A percentile compares a stretch with the other conserved stretches of the same genome.
Evolutionary conservation across 2,797 vertebrate genomes (phyloP).

Genomic region (Anguilla megastoma): DNA sequence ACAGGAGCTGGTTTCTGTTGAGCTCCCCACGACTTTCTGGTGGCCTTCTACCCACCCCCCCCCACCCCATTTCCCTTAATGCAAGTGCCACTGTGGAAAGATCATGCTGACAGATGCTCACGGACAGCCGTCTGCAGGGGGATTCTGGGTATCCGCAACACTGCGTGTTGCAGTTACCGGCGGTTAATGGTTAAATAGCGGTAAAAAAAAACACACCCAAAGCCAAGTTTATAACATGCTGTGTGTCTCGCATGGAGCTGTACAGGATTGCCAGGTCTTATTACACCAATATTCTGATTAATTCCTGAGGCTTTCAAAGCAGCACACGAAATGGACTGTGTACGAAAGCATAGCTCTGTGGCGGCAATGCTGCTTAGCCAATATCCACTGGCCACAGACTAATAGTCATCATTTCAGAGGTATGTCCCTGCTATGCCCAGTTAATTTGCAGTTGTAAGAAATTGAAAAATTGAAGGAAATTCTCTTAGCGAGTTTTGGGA

Average conservation of each 20-base stretch:
- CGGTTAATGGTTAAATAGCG: background rate
- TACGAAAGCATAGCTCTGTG: background rate
- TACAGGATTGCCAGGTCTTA: background rate
- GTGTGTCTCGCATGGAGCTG: background rate
- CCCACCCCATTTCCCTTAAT: constrained; percentile 59
- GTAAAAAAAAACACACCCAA: background rate
- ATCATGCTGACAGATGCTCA: constrained; percentile 65
- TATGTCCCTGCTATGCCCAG: background rate
- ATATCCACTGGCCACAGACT: background rate
- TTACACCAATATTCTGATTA: background rate
- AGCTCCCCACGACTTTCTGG: constrained; percentile 59
- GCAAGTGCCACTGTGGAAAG: constrained; percentile 62
- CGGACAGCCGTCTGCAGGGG: constrained; percentile 64
- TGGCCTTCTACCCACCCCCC: constrained; percentile 54
- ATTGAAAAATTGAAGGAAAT: background rate
- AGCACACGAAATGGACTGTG: background rate
- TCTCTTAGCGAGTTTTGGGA: background rate
- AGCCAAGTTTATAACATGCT: background rate
- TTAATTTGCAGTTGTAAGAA: background rate
- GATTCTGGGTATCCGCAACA: constrained; percentile 47
- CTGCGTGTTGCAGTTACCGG: constrained; percentile 28
- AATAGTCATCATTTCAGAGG: background rate
- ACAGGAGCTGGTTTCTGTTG: constrained; percentile 69
- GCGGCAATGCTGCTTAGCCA: background rate
- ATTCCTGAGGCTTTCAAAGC: background rate